Percentiles rank a stretch among this genome's conserved stretches.
These are phyloP conservation scores for Rhinoderma darwinii DNA, from an alignment of 2,113 vertebrate species.

Conservation along the genomic window DNA sequence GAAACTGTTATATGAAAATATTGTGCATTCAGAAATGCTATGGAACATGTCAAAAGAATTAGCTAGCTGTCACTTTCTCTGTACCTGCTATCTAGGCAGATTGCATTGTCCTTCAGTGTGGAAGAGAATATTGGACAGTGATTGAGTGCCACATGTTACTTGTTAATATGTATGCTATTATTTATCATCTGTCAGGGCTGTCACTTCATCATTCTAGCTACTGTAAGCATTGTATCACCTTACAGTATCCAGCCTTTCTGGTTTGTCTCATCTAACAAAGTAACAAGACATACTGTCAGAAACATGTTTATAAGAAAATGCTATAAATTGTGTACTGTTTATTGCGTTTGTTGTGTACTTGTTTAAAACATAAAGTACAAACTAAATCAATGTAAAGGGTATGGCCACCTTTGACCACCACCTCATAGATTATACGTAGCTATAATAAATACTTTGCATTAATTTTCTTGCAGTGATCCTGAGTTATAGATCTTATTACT, in stretches of 20 bases:
- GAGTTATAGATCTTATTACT: too few relatives aligned
- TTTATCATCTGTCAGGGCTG: constrained; percentile 71
- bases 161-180: constrained; percentile 71
- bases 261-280: constrained; percentile 51
- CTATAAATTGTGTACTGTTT: constrained; percentile 64
- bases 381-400: too few relatives aligned
- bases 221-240: constrained; percentile 63
- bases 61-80: constrained; percentile 61
- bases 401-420: too few relatives aligned
- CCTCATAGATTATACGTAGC: too few relatives aligned
- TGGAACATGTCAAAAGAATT: constrained; percentile 57
- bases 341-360: background rate
- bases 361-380: background rate
- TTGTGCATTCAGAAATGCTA: background rate
- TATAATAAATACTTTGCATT: too few relatives aligned
- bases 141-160: constrained; percentile 66
- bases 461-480: too few relatives aligned
- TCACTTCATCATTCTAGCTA: constrained; percentile 70
- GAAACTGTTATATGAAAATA: background rate
- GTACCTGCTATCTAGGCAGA: constrained; percentile 59
- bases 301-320: constrained; percentile 58
- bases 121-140: constrained; percentile 68
- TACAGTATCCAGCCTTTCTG: constrained; percentile 59
- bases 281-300: constrained; percentile 22
- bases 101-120: constrained; percentile 64